Conservation (phyloP, 2,113 vertebrate species). For the Poeciliopsis prolifica region DNA sequence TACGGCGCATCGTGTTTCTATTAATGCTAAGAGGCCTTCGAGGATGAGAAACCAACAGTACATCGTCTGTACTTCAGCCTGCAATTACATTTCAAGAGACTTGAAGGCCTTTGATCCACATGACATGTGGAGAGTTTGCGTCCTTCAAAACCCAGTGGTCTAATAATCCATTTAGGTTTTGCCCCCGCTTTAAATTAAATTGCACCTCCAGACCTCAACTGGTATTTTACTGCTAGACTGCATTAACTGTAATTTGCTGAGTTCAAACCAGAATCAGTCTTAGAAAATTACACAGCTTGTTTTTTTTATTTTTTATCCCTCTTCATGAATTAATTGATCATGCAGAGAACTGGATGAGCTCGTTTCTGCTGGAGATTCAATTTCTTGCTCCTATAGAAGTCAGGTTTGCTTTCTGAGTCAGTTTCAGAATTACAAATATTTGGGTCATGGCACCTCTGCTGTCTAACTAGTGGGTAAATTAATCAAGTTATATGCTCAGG, state of each 20-base stretch:
- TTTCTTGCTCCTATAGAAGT: slow-evolving; percentile 25
- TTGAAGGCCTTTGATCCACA: slow-evolving; percentile 48
- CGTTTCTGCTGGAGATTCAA: slow-evolving; percentile 3
- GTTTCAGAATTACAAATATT: slow-evolving; percentile 42
- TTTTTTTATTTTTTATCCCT: slow-evolving; percentile 14
- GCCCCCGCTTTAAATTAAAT: slow-evolving; percentile 60
- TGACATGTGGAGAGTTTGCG: slow-evolving; percentile 51
- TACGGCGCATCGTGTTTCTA: slow-evolving; percentile 53
- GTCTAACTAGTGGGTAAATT: slow-evolving; percentile 45
- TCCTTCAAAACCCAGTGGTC: slow-evolving; percentile 59
- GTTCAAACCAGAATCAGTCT: slow-evolving; percentile 52
- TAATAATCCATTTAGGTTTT: slow-evolving; percentile 59
- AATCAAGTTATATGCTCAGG: no score
- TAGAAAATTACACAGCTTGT: slow-evolving; percentile 40
- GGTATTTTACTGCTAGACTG: slow-evolving; percentile 46
- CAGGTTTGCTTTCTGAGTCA: slow-evolving; percentile 35
- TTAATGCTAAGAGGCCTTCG: slow-evolving; percentile 55
- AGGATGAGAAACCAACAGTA: slow-evolving; percentile 38
- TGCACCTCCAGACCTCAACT: slow-evolving; percentile 50
- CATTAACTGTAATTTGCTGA: slow-evolving; percentile 62
- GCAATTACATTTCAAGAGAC: slow-evolving; percentile 62
- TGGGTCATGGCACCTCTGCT: slow-evolving; percentile 55
- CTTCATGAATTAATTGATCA: slow-evolving; percentile 28
- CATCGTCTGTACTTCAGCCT: slow-evolving; percentile 43
- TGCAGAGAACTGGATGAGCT: slow-evolving; percentile 17